Conservation (phyloP, 2,888 invertebrate species). For the Prostheceraeus crozeri region DNA sequence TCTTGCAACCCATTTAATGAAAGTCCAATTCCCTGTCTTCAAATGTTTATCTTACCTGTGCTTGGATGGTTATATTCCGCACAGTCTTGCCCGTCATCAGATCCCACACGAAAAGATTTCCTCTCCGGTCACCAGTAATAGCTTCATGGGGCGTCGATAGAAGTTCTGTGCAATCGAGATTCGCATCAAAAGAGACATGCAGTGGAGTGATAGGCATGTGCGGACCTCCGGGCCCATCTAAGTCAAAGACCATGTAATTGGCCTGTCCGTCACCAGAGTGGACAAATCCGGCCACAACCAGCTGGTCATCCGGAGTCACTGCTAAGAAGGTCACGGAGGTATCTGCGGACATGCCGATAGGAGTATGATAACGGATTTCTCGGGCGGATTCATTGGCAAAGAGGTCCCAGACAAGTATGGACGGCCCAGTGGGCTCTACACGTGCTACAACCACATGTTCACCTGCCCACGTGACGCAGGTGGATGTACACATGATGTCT, state of each 20-base stretch:
- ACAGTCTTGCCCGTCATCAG: conserved; percentile 45
- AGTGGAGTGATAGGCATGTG: conserved; percentile 47
- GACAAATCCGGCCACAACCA: conserved; percentile 55
- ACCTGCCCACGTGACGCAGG: conserved; percentile 52
- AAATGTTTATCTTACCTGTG: no score
- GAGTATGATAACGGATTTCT: conserved; percentile 46
- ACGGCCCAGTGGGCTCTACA: conserved; percentile 45
- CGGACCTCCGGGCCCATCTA: conserved; percentile 40
- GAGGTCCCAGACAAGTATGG: conserved; percentile 55
- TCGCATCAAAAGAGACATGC: conserved; percentile 52
- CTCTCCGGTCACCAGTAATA: conserved; percentile 54
- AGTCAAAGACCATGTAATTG: conserved; percentile 55
- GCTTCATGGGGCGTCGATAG: conserved; percentile 44
- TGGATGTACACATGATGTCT: conserved; percentile 53
- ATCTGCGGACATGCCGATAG: conserved; percentile 47
- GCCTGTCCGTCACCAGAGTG: conserved; percentile 54
- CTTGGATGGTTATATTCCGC: conserved; percentile 35
- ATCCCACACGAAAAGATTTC: conserved; percentile 56
- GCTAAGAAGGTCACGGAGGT: conserved; percentile 52
- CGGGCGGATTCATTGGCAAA: conserved; percentile 53
- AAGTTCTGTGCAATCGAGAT: conserved; percentile 50
- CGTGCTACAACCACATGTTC: conserved; percentile 53
- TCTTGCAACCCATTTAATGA: no score
- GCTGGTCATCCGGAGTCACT: conserved; percentile 51
- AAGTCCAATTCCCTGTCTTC: no score